Evolutionary conservation across 2,113 vertebrate species (phyloP), one percentile per base, ranked within the genome.

Genomic region (Barnardius zonarius): DNA sequence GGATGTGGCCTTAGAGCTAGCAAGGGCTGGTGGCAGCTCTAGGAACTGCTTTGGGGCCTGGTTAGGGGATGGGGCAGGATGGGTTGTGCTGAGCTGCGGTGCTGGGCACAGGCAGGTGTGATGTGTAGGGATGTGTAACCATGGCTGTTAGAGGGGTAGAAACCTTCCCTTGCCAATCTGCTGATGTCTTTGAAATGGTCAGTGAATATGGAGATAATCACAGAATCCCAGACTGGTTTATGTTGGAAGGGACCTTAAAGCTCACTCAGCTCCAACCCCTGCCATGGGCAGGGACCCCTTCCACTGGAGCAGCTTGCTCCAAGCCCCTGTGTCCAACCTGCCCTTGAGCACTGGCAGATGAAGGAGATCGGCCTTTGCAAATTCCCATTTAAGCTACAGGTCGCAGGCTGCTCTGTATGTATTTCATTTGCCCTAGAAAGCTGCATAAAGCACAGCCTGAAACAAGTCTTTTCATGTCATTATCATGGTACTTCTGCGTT

Each of bases 51-150:
- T 0, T 18, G 68, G 68, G 54, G 31, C 35, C 57, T 69, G 48
- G 35, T 33, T 11, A 37, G 44, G 39, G 76, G 39, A 52, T 23
- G 35, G 23, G 59, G 16, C 9, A 41, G 64, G n/a, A 64, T 3
- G 10, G 37, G 30, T 51, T 1, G 0, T 13, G 2, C 41, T 37
- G 19, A 30, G 11, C 23, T 11, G 31, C 0, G 2, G 23, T 35
- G 51, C 41, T 66, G 59, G 67, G 17, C 68, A 28, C 44, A 7
- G 30, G n/a, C 25, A 5, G 35, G 41, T 8, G 44, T 22, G 43
- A 59, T 20, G 1, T 22, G 3, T 3, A 31, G 63, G 33, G 49
- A 59, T 2, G 4, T 20, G 37, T 1, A 8, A 37, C 44, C 0
- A 0, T 44, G 70, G 64, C 48, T n/a, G 43, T 27, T 11, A 33